phyloP scores from a whole-genome alignment of 2,113 vertebrate genomes.

The Apeltes quadracus region DNA sequence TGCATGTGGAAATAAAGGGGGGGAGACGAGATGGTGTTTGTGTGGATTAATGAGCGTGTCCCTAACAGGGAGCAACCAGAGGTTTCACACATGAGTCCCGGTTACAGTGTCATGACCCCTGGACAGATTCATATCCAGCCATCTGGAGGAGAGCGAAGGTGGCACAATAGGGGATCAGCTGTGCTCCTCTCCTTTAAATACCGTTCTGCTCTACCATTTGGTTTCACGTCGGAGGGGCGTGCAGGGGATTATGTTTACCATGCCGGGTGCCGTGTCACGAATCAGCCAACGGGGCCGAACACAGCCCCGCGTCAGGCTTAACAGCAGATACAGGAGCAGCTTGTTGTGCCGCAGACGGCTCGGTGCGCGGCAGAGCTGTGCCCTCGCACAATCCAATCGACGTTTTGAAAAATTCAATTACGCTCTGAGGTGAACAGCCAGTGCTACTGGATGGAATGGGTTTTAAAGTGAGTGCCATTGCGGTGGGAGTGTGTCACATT shows the following conservation, averaged over 20 bases:
- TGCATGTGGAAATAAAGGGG: constrained; percentile 5
- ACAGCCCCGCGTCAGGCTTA: constrained; percentile 51
- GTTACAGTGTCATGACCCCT: constrained; percentile 54
- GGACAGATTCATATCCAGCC: constrained; percentile 55
- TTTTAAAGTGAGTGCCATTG: constrained; percentile 54
- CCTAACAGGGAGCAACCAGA: constrained; percentile 34
- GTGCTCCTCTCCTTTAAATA: constrained; percentile 66
- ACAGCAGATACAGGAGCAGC: constrained; percentile 50
- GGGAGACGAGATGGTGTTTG: constrained; percentile 11
- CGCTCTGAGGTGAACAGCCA: constrained; percentile 57
- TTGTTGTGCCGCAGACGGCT: constrained; percentile 8
- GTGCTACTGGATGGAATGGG: constrained; percentile 49
- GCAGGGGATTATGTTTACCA: constrained; percentile 66
- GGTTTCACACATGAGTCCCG: constrained; percentile 39
- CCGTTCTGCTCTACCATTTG: constrained; percentile 64
- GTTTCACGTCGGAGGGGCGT: constrained; percentile 51
- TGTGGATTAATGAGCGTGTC: constrained; percentile 36
- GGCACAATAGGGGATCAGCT: constrained; percentile 72
- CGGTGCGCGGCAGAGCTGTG: constrained; percentile 35
- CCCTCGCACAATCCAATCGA: constrained; percentile 49
- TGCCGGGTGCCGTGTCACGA: constrained; percentile 69
- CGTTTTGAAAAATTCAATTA: constrained; percentile 69
- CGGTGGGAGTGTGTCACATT: constrained; percentile 64
- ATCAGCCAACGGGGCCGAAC: constrained; percentile 57
- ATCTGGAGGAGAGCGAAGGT: constrained; percentile 64